Percentiles rank a stretch among this genome's conserved stretches.
phyloP scores from a whole-genome alignment of 1,140 invertebrate genomes.

The Hesperophylax magnus region DNA sequence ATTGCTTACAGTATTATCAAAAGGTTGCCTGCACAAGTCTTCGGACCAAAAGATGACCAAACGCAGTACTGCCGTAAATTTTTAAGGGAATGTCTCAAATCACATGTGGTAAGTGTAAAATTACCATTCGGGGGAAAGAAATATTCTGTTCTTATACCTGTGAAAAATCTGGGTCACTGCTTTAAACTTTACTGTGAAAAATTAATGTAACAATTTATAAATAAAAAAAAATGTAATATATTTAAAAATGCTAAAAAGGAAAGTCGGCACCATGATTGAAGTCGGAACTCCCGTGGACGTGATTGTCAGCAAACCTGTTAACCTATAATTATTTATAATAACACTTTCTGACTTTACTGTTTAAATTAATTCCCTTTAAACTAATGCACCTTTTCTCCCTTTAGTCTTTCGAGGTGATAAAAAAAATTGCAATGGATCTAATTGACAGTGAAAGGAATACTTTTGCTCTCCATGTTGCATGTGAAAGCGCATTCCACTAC shows the following conservation, averaged over 20 bases:
- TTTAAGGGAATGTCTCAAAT: conserved; percentile 67
- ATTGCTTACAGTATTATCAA: conserved; percentile 66
- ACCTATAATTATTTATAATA: too few relatives aligned
- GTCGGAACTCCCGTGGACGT: too few relatives aligned
- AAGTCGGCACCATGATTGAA: too few relatives aligned
- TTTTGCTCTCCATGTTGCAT: conserved; percentile 62
- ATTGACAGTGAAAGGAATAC: conserved; percentile 63
- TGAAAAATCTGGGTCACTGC: not conserved
- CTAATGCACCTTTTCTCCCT: conserved; percentile 45
- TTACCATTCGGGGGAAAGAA: not conserved
- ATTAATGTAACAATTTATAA: too few relatives aligned
- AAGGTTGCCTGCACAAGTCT: conserved; percentile 63
- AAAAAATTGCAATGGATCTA: conserved; percentile 63
- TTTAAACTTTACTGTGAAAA: not conserved
- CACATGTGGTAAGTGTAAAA: conserved; percentile 62
- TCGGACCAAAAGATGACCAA: conserved; percentile 65
- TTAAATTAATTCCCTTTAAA: too few relatives aligned
- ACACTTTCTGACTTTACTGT: too few relatives aligned
- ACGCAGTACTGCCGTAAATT: conserved; percentile 65
- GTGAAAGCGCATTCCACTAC: conserved; percentile 63
- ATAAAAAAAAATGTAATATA: too few relatives aligned
- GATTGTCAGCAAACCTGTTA: too few relatives aligned
- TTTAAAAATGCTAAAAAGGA: too few relatives aligned
- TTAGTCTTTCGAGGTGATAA: conserved; percentile 63
- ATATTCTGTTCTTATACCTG: too few relatives aligned